These are phyloP conservation scores for Euclidia mi DNA, from an alignment of 2,888 invertebrate genomes.

Conservation along the genomic window DNA sequence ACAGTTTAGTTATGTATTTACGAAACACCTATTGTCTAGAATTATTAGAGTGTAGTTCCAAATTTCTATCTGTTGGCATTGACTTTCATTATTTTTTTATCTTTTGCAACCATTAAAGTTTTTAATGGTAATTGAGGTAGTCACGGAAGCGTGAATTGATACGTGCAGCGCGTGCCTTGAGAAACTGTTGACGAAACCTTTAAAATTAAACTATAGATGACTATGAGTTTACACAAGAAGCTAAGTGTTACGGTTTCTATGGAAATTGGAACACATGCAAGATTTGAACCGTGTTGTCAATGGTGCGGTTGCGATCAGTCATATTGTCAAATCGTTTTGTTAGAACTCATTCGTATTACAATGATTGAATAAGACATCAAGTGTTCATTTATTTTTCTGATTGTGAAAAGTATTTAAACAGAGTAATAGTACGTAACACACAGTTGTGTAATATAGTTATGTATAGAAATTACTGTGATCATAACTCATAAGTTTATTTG, in stretches of 20 bases:
- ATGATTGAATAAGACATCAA: too few species aligned
- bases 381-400: background rate
- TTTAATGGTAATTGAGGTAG: constrained; percentile 70
- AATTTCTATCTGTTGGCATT: constrained; percentile 79
- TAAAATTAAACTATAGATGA: constrained; percentile 39
- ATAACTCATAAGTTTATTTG: too few species aligned
- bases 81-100: constrained; percentile 67
- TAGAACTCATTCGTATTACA: too few species aligned
- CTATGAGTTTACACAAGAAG: constrained; percentile 20
- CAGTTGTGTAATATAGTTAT: too few species aligned
- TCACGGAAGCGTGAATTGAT: constrained; percentile 79
- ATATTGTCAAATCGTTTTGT: too few species aligned
- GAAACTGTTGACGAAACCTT: constrained; percentile 52
- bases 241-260: constrained; percentile 13
- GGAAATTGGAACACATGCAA: background rate
- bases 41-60: constrained; percentile 72
- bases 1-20: constrained; percentile 55
- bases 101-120: constrained; percentile 71
- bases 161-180: constrained; percentile 60
- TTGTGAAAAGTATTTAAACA: too few species aligned
- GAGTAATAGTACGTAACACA: too few species aligned
- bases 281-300: too few species aligned
- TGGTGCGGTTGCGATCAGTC: too few species aligned
- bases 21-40: constrained; percentile 74
- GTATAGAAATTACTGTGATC: too few species aligned